Evolutionary conservation across 2,888 invertebrate genomes (phyloP).

Genomic region (Scelioninae gen. 2): DNA sequence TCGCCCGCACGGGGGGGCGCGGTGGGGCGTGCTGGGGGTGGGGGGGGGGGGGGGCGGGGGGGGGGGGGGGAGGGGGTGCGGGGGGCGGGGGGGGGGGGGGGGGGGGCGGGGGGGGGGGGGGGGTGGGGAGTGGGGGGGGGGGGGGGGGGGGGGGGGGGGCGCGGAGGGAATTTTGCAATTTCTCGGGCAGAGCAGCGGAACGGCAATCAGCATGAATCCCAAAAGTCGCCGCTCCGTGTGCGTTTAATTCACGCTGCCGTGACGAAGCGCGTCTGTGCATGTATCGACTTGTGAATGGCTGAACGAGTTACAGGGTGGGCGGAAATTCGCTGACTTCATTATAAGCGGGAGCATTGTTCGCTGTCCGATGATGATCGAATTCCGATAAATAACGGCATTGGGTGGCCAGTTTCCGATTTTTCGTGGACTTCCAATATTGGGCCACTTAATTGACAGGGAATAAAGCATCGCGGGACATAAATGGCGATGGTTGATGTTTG

Average conservation of each 20-base stretch:
- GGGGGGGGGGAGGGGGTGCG: too few relatives aligned
- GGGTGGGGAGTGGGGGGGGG: constrained; percentile 12
- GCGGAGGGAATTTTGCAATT: too few relatives aligned
- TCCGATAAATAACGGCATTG: neutral
- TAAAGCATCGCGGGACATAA: too few relatives aligned
- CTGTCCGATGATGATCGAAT: constrained; percentile 9
- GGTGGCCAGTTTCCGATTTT: too few relatives aligned
- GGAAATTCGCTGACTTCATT: constrained; percentile 30
- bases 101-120: neutral
- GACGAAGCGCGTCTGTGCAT: constrained; percentile 31
- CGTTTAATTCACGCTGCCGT: constrained; percentile 60
- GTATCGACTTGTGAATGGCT: constrained; percentile 54
- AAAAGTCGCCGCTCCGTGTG: constrained; percentile 58
- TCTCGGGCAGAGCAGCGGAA: constrained; percentile 40
- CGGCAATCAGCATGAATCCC: constrained; percentile 60
- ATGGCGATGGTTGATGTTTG: too few relatives aligned
- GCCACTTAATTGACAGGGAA: too few relatives aligned
- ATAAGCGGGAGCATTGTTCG: neutral
- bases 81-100: neutral
- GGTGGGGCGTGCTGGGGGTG: too few relatives aligned
- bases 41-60: too few relatives aligned
- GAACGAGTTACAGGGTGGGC: constrained; percentile 29
- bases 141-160: too few relatives aligned
- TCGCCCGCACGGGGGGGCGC: too few relatives aligned
- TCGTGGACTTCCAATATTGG: too few relatives aligned